Evolutionary conservation across 2,888 invertebrate species (phyloP), one percentile per base, ranked within the genome.

Genomic region (Athalia rosae): DNA sequence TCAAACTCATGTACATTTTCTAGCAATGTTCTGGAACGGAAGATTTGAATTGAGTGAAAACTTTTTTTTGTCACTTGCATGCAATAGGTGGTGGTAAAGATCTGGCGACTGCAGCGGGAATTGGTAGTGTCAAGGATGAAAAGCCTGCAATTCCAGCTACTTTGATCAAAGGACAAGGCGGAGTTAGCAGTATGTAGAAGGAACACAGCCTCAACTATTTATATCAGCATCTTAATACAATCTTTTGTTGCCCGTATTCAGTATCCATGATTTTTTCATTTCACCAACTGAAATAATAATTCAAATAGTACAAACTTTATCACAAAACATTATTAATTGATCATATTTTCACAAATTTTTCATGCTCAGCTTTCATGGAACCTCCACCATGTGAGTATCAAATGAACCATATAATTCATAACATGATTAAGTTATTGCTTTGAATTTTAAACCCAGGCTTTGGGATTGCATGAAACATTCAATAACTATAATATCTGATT

Each of bases 61-160:
- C 15, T 47, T 45, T 11, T 28, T 13, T 47, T 9, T 4, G 15
- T n/a, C 45, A 61, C 15, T 28, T 67, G 9, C 56, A 15, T 45
- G 43, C 76, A 58, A 80, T 86, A 95, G 97, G 97, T 83, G 97
- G 97, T 11, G 97, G 97, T 13, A 96, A 96, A 88, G 95, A 96
- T 85, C 91, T 97, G 86, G 95, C 95, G 4, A 95, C 96, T n/a
- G 95, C 95, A 0, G 94, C 94, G 0, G 93, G 92, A 15, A 91
- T 94, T 85, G 92, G 91, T 47, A 92, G 91, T 84, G 92, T 91
- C 74, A 93, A 94, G 82, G 90, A 91, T 80, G 92, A 92, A 79
- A 90, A 91, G 62, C 88, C 84, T 86, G 48, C 82, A 82, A 64
- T 90, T 88, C 77, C 77, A 13, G 77, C 82, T 41, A 66, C 81